Evolutionary conservation across 2,888 invertebrate species (phyloP).

Genomic region (Amphipoea oculea): DNA sequence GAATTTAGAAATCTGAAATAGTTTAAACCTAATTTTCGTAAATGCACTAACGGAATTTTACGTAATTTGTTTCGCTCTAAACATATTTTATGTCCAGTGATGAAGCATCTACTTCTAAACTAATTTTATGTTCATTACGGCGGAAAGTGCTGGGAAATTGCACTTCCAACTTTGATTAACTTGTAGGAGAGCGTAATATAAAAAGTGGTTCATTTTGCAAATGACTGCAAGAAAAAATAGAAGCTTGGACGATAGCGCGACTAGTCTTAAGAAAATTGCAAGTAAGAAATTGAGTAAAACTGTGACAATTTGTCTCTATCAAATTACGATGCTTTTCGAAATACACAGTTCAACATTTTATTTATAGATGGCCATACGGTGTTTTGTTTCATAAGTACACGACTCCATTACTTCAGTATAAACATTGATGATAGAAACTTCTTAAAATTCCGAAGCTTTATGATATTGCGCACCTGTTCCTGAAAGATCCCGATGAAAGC

Average conservation of each 20-base stretch:
- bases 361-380: neutral
- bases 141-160: constrained; percentile 49
- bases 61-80: constrained; percentile 14
- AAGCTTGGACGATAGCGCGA: neutral
- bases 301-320: neutral
- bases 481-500: constrained; percentile 37
- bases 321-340: neutral
- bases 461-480: constrained; percentile 38
- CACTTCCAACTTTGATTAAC: constrained; percentile 52
- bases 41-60: neutral
- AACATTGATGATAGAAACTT: constrained; percentile 3
- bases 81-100: constrained; percentile 17
- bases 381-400: neutral
- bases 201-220: constrained; percentile 40
- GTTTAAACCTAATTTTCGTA: neutral
- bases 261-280: constrained; percentile 8
- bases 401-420: constrained; percentile 27
- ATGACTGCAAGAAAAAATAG: constrained; percentile 29
- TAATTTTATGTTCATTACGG: constrained; percentile 52
- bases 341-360: neutral
- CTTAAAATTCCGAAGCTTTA: constrained; percentile 23
- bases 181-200: constrained; percentile 20
- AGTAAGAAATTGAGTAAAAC: neutral
- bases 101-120: constrained; percentile 37
- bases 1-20: neutral